Evolutionary conservation across 2,888 invertebrate species (phyloP), one percentile per base, ranked within the genome.

Genomic region (Chrysolina haemoptera): DNA sequence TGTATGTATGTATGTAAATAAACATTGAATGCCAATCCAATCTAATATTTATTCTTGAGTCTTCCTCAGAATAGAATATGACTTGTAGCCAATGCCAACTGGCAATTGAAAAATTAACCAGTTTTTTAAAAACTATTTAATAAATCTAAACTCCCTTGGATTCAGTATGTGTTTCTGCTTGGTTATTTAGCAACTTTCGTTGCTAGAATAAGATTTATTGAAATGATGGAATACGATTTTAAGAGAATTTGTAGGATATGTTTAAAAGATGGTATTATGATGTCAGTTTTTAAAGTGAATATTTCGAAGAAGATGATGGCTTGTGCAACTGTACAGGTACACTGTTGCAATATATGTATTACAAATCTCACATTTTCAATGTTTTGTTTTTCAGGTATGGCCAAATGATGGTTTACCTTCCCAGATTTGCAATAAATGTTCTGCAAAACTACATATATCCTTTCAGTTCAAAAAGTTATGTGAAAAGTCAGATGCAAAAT

Each of bases 391-490:
- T 41, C 69, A 89, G 89, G 89, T 89, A 16, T 88, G 88, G 88
- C 89, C 88, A 80, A 88, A 88, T 77, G 89, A 89, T 80, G 87
- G 88, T 46, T 78, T 89, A 46, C 89, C 89, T 20, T 79, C 84
- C 22, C 87, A 88, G 82, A 88, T 89, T 68, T 89, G 89, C 78
- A 87, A 88, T 68, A 88, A 87, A 81, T 89, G 89, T 81, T 86
- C 87, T 35, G 87, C 88, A 1, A 88, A 88, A 80, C 80, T 89
- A 16, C 88, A 89, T 77, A 87, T 89, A 74, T 86, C 88, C 1
- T 89, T 87, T 80, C 88, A 89, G 76, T 89, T 89, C 79, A 89
- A 89, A 80, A 89, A 88, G 78, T 86, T 85, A 73, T 89, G 89
- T 78, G 88, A 89, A 80, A 88, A 87, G 78, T 87, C 87, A n/a